Evolutionary conservation across 92 coral and sea anemone genomes (phyloP), one percentile per base, ranked within the genome.

Genomic region (Montipora capitata): DNA sequence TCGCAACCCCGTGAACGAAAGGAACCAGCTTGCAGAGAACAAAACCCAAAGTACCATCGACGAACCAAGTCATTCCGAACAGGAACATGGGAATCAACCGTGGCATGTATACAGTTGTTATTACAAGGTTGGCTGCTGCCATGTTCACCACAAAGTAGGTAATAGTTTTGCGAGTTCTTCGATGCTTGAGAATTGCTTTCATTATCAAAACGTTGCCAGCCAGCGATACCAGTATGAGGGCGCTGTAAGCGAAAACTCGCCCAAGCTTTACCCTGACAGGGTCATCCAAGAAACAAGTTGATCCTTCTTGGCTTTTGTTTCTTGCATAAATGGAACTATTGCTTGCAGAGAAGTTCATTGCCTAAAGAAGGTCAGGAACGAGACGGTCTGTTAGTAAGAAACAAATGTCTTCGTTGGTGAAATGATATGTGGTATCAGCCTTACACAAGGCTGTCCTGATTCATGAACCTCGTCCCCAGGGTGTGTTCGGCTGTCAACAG

Each of bases 41-140:
- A 18, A 72, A 78, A 9, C 94, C 94, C 3, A 81, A 4, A 8
- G 64, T 72, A 27, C 94, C 94, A 6, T 74, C 74, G 0, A 91
- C 84, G 35, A 90, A 82, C 94, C 94, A 91, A 3, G 18, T 35
- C 14, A 16, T 14, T 0, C 94, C 91, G 7, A 73, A 10, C 39
- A 86, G 40, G 74, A 64, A 69, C 91, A 86, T 91, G 2, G 88
- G 74, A 10, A 91, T 76, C 78, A 91, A 71, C 42, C 94, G 63
- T 18, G 94, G 94, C 94, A 91, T 91, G 57, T 91, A 91, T 2
- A 80, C 79, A 1, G 84, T 83, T 40, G 94, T 91, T 43, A 91
- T 77, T 18, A 91, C 59, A 68, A 91, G 80, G 49, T 82, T 88
- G 8, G 94, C 91, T 4, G 76, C 85, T 2, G 88, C 85, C 84